Evolutionary conservation across 2,888 invertebrate species (phyloP).

Genomic region (Heliconius hortense): DNA sequence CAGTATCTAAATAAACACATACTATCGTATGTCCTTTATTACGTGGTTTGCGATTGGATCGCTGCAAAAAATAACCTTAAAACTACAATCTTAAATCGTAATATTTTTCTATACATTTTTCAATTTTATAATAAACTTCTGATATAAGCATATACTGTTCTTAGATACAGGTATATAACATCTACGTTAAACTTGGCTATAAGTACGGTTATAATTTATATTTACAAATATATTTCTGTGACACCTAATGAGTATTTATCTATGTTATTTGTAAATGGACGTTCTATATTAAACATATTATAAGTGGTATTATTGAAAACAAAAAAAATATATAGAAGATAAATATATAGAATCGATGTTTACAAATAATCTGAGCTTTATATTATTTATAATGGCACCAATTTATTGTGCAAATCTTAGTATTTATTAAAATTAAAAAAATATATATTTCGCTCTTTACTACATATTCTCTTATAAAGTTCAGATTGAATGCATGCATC

Average conservation of each 20-base stretch:
- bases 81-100: background rate
- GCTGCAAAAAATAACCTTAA: conserved; percentile 3
- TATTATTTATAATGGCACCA: background rate
- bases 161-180: conserved; percentile 22
- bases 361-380: background rate
- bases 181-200: conserved; percentile 38
- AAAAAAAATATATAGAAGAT: background rate
- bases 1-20: background rate
- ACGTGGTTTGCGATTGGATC: background rate
- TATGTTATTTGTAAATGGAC: conserved; percentile 26
- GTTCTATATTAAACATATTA: background rate
- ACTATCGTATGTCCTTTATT: background rate
- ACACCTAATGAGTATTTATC: conserved; percentile 59
- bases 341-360: background rate
- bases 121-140: background rate
- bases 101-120: conserved; percentile 1
- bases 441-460: background rate
- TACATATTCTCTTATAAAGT: background rate
- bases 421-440: background rate
- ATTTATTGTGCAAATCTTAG: background rate
- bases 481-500: background rate
- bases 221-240: conserved; percentile 62
- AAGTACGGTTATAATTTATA: conserved; percentile 54
- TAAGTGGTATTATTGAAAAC: background rate
- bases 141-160: conserved; percentile 14